These are phyloP conservation scores for Strigamia crassipes DNA, from an alignment of 2,888 invertebrate species.

Conservation along the genomic window DNA sequence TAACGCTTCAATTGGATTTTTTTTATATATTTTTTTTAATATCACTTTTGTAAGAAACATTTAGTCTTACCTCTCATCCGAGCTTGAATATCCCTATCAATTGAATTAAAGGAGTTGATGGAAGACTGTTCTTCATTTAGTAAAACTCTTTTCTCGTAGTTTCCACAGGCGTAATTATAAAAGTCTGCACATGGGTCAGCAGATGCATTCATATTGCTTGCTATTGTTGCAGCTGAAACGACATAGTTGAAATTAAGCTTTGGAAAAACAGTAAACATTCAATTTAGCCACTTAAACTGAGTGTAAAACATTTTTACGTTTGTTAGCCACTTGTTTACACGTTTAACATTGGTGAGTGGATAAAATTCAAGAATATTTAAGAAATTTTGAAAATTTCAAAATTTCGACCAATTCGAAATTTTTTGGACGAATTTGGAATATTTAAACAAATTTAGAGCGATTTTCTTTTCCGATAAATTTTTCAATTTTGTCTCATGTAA, in stretches of 20 bases:
- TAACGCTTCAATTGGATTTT: conserved; percentile 46
- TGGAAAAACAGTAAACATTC: not conserved
- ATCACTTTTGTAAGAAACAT: not conserved
- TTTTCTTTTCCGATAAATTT: no score
- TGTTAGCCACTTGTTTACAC: no score
- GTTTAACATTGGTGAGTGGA: no score
- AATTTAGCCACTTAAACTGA: no score
- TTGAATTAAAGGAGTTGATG: conserved; percentile 56
- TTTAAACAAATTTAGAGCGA: no score
- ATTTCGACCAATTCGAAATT: no score
- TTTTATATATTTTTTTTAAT: conserved; percentile 47
- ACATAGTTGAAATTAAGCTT: not conserved
- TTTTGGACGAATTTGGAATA: no score
- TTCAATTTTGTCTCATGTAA: no score
- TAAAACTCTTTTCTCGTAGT: conserved; percentile 55
- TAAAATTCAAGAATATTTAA: no score
- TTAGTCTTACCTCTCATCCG: conserved; percentile 54
- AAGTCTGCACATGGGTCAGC: conserved; percentile 62
- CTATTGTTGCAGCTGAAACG: conserved; percentile 45
- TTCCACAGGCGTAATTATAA: conserved; percentile 62
- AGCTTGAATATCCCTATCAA: conserved; percentile 56
- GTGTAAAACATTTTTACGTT: no score
- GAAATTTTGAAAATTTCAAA: no score
- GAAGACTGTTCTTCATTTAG: conserved; percentile 57
- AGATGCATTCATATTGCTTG: conserved; percentile 55